Percentiles rank a stretch among this genome's conserved stretches.
Conservation (phyloP, 1,140 invertebrate genomes). For the Acyrthosiphon pisum region DNA sequence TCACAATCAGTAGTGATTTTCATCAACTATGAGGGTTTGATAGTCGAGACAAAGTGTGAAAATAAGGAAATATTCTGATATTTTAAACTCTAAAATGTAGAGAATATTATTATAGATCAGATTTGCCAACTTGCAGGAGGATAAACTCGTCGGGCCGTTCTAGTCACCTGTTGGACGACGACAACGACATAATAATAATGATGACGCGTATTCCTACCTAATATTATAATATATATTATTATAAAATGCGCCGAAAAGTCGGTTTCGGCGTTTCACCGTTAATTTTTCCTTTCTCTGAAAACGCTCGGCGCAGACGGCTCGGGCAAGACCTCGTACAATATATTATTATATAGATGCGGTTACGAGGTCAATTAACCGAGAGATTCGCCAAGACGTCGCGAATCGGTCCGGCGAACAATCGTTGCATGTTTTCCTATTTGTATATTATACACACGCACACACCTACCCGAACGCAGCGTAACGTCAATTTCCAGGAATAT, state of each 20-base stretch:
- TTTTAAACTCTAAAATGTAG: not conserved
- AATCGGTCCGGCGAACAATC: not conserved
- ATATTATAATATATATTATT: not conserved
- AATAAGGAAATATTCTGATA: not conserved
- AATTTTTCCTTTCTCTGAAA: not conserved
- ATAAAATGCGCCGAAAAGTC: not conserved
- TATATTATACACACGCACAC: not conserved
- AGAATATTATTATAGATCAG: not conserved
- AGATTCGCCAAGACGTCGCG: not conserved
- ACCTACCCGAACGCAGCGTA: not conserved
- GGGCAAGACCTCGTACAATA: not conserved
- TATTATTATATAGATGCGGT: not conserved
- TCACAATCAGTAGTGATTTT: no score
- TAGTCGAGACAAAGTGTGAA: not conserved
- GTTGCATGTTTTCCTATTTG: not conserved
- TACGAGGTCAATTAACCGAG: conserved; percentile 14
- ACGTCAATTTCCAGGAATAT: not conserved
- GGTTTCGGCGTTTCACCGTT: not conserved
- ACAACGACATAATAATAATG: not conserved
- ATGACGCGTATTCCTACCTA: not conserved
- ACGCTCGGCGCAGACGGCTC: not conserved
- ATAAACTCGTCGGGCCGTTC: not conserved
- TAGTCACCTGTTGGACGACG: not conserved
- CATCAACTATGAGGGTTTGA: no score
- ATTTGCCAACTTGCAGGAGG: not conserved